Conservation (phyloP, 2,888 invertebrate species). For the Lucinisca nassula region DNA sequence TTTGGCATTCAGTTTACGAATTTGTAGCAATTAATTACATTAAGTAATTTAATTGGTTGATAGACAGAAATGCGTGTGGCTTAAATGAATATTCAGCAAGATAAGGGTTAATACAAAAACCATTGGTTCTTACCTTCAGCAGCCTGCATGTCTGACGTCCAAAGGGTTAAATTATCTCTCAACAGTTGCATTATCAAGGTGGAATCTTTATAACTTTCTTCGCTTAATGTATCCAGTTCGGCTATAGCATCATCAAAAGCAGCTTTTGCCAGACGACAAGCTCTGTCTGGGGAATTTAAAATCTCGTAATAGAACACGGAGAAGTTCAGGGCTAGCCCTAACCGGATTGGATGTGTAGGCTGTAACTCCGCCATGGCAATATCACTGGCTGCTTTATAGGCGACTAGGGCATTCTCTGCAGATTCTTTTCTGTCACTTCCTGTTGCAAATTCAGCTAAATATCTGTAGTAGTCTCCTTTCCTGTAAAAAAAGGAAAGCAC, state of each 20-base stretch:
- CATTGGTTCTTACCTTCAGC: conserved; percentile 79
- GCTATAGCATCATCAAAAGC: conserved; percentile 99
- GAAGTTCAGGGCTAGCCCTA: conserved; percentile 99
- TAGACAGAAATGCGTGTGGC: too few relatives aligned
- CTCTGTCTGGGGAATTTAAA: conserved; percentile 98
- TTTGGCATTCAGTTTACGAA: too few relatives aligned
- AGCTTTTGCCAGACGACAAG: conserved; percentile 97
- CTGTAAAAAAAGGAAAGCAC: too few relatives aligned
- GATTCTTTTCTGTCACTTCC: conserved; percentile 99
- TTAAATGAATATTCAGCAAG: too few relatives aligned
- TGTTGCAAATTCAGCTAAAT: conserved; percentile 99
- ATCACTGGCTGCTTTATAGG: conserved; percentile 99
- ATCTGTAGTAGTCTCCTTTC: conserved; percentile 99
- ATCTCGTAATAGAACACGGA: conserved; percentile 99
- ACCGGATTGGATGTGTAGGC: conserved; percentile 98
- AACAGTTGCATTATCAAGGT: conserved; percentile 99
- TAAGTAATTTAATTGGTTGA: too few relatives aligned
- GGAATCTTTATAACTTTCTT: conserved; percentile 99
- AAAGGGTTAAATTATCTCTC: conserved; percentile 99
- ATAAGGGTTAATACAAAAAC: too few relatives aligned
- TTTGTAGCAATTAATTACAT: too few relatives aligned
- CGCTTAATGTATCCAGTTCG: conserved; percentile 98
- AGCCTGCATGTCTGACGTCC: conserved; percentile 97
- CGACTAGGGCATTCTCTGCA: conserved; percentile 97
- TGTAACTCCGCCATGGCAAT: conserved; percentile 98